These are phyloP conservation scores for Acleris cristana DNA, from an alignment of 2,888 invertebrate genomes.

Conservation along the genomic window DNA sequence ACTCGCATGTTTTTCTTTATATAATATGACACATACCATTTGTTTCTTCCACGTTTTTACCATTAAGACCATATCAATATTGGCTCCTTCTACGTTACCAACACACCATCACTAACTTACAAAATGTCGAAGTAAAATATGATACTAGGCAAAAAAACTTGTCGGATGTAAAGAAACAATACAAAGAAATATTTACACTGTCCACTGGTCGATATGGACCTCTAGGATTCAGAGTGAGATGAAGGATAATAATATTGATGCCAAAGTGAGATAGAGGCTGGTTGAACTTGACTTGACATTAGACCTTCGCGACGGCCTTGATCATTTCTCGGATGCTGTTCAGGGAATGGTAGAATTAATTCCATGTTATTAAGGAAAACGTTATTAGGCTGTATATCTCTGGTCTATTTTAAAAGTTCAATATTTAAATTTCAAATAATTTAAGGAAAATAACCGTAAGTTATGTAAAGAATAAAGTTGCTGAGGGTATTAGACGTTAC, in stretches of 20 bases:
- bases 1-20: no score
- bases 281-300: constrained; percentile 45
- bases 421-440: no score
- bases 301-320: constrained; percentile 44
- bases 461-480: no score
- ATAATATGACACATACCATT: no score
- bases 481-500: no score
- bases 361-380: not conserved
- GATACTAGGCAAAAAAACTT: constrained; percentile 3
- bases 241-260: not conserved
- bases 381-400: not conserved
- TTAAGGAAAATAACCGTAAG: no score
- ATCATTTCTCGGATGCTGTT: constrained; percentile 34
- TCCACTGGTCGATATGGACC: constrained; percentile 23
- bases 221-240: constrained; percentile 18
- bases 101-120: not conserved
- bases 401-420: no score
- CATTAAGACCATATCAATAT: no score
- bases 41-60: no score
- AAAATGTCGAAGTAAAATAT: constrained; percentile 11
- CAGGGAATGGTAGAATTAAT: constrained; percentile 9
- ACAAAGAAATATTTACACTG: constrained; percentile 24
- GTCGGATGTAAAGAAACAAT: constrained; percentile 4
- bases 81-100: no score
- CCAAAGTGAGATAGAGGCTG: constrained; percentile 12